A percentile compares a stretch with the other conserved stretches of the same genome.
These are phyloP conservation scores for Psilopogon haemacephalus DNA, from an alignment of 2,113 vertebrate genomes.

Conservation along the genomic window DNA sequence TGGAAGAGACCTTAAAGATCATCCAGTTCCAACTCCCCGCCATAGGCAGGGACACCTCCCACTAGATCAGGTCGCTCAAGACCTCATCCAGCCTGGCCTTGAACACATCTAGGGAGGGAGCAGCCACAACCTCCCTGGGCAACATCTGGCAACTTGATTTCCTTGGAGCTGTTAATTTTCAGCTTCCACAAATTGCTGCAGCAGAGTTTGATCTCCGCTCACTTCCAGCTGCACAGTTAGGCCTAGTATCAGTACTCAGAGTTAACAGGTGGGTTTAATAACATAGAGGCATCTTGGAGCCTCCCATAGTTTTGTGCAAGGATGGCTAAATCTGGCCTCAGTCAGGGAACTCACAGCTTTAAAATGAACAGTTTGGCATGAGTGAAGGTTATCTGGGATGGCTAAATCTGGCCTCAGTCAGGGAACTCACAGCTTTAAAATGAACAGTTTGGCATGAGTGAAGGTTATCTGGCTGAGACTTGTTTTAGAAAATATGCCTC, in stretches of 20 bases:
- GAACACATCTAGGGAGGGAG: no score
- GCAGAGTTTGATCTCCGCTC: not conserved
- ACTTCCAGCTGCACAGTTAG: not conserved
- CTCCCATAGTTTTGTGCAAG: not conserved
- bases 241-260: not conserved
- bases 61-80: no score
- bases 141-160: not conserved
- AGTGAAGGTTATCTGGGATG: not conserved
- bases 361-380: not conserved
- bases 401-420: not conserved
- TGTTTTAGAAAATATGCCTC: not conserved
- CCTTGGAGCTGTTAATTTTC: not conserved
- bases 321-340: not conserved
- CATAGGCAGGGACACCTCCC: no score
- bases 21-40: no score
- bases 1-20: no score
- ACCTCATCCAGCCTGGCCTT: no score
- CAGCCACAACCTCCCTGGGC: no score
- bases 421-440: not conserved
- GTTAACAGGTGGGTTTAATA: not conserved
- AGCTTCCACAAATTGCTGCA: not conserved
- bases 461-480: not conserved
- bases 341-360: not conserved
- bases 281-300: not conserved
- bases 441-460: not conserved